Percentiles rank a stretch among this genome's conserved stretches.
These are phyloP conservation scores for Azorinus chamasolen DNA, from an alignment of 2,888 invertebrate species.

Conservation along the genomic window DNA sequence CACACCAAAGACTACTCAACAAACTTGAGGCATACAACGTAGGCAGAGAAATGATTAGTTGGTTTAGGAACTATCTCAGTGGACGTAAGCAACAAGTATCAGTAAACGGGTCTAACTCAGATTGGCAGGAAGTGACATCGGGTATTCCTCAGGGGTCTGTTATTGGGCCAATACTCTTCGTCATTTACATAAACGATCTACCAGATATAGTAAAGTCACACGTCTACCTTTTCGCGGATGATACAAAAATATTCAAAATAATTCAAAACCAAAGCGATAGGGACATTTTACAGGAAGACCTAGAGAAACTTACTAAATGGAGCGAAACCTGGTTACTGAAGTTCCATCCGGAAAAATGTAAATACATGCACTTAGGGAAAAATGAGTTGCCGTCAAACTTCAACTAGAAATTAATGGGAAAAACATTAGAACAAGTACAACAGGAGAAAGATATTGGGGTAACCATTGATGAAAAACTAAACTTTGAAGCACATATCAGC, in stretches of 20 bases:
- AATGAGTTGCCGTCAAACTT: no score
- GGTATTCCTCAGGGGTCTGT: background rate
- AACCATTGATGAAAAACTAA: background rate
- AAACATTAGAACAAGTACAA: no score
- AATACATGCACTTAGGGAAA: no score
- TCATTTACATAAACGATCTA: background rate
- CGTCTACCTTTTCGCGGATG: background rate
- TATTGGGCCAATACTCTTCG: background rate
- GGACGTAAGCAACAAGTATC: background rate
- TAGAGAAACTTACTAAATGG: background rate
- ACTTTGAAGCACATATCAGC: conserved; percentile 7
- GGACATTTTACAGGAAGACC: no score
- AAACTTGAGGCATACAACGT: background rate
- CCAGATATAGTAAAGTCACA: background rate
- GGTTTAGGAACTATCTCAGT: background rate
- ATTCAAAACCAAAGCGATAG: no score
- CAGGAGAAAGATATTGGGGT: no score
- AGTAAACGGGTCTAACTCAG: no score
- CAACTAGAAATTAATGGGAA: no score
- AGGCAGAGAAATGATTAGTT: background rate
- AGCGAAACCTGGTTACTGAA: no score
- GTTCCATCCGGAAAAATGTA: no score
- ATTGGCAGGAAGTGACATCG: background rate
- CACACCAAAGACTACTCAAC: background rate
- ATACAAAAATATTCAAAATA: no score